Evolutionary conservation across 1,140 invertebrate genomes (phyloP).

Genomic region (Cherax quadricarinatus): DNA sequence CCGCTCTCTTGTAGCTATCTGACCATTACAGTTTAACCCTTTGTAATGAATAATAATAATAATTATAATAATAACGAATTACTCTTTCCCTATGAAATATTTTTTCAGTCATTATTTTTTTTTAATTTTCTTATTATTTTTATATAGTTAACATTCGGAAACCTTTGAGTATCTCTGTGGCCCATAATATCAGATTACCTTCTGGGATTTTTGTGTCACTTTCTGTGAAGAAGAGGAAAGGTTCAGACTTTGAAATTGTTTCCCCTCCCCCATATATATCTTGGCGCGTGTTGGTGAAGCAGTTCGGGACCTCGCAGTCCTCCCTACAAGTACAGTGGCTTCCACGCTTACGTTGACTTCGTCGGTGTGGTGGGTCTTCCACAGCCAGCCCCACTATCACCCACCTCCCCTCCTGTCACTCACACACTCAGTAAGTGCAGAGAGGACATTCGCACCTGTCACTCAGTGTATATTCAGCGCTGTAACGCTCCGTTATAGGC

Average conservation of each 20-base stretch:
- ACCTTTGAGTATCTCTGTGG: background rate
- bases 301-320: background rate
- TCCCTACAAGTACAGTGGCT: slow-evolving; percentile 47
- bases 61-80: too few species aligned
- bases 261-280: background rate
- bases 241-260: background rate
- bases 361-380: background rate
- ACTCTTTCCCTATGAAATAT: too few species aligned
- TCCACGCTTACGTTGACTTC: slow-evolving; percentile 33
- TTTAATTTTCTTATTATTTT: too few species aligned
- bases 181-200: background rate
- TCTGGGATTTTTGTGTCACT: background rate
- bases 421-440: background rate
- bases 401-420: background rate
- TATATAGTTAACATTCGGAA: too few species aligned
- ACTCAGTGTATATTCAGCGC: background rate
- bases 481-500: too few species aligned
- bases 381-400: background rate
- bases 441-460: background rate
- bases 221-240: too few species aligned
- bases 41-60: too few species aligned
- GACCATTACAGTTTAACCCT: too few species aligned
- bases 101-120: too few species aligned
- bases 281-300: background rate
- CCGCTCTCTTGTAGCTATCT: background rate